These are phyloP conservation scores for Mamestra brassicae DNA, from an alignment of 2,888 invertebrate species.

Conservation along the genomic window DNA sequence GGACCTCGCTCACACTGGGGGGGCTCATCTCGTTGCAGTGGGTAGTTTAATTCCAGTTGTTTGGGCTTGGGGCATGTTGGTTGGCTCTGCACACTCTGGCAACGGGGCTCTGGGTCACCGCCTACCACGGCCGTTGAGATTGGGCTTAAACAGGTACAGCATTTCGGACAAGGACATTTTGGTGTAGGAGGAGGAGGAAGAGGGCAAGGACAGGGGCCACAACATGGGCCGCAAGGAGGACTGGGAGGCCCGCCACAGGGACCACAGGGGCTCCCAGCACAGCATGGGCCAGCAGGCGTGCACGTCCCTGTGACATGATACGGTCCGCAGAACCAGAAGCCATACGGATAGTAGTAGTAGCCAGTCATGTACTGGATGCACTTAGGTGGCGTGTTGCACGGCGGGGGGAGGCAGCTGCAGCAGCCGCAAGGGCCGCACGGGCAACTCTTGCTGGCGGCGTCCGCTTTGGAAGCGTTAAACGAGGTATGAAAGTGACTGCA, in stretches of 20 bases:
- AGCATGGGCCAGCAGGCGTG: slow-evolving; percentile 68
- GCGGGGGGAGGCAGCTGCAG: slow-evolving; percentile 75
- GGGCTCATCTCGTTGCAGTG: slow-evolving; percentile 26
- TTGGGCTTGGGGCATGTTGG: not conserved
- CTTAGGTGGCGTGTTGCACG: slow-evolving; percentile 79
- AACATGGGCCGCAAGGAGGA: not conserved
- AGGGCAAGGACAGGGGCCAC: not conserved
- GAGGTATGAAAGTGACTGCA: slow-evolving; percentile 23
- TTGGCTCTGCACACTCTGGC: not conserved
- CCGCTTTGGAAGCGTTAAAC: slow-evolving; percentile 4
- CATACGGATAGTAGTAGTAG: slow-evolving; percentile 86
- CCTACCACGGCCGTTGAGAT: slow-evolving; percentile 22
- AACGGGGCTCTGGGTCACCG: slow-evolving; percentile 11
- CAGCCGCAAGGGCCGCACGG: slow-evolving; percentile 2
- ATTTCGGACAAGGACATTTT: slow-evolving; percentile 29
- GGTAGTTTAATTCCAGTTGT: slow-evolving; percentile 38
- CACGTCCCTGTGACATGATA: slow-evolving; percentile 81
- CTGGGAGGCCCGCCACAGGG: slow-evolving; percentile 20
- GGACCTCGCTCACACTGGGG: not conserved
- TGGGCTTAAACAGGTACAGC: slow-evolving; percentile 42
- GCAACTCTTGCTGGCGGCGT: not conserved
- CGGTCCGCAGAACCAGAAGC: slow-evolving; percentile 85
- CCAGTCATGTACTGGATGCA: slow-evolving; percentile 85
- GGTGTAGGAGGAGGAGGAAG: not conserved
- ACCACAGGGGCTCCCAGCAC: slow-evolving; percentile 60